Percentiles rank a stretch among this genome's conserved stretches.
Evolutionary conservation across 1,140 invertebrate species (phyloP).

Genomic region (Zelostemma sp.): DNA sequence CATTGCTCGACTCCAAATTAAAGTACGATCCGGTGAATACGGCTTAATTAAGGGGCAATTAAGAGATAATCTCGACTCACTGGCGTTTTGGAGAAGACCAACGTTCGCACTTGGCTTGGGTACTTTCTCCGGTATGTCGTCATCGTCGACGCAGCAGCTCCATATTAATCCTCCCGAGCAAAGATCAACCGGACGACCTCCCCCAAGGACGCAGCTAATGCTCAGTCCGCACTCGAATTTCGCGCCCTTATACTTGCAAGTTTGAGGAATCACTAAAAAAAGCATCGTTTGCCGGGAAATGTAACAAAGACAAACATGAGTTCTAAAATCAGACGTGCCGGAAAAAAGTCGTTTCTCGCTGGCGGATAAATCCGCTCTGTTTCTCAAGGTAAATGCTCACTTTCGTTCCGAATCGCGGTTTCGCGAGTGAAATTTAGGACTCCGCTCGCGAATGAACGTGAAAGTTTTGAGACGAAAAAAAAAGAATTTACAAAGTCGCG

Average conservation of each 20-base stretch:
- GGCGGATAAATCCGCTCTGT: conserved; percentile 54
- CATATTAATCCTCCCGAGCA: conserved; percentile 95
- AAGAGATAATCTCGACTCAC: conserved; percentile 74
- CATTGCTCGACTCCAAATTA: too few species aligned
- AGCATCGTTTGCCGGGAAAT: not conserved
- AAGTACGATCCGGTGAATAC: not conserved
- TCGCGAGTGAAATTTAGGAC: conserved; percentile 63
- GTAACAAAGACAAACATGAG: not conserved
- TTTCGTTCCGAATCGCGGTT: conserved; percentile 60
- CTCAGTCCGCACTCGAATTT: conserved; percentile 91
- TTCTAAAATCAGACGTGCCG: not conserved
- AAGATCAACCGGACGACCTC: conserved; percentile 87
- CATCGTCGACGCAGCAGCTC: conserved; percentile 91
- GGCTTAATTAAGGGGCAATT: not conserved
- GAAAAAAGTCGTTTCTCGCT: not conserved
- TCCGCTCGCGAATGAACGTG: conserved; percentile 51
- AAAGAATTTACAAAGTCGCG: conserved; percentile 13
- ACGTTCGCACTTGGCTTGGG: conserved; percentile 70
- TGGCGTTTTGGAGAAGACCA: conserved; percentile 83
- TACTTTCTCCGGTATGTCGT: conserved; percentile 71
- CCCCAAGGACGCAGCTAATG: conserved; percentile 89
- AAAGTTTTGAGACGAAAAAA: conserved; percentile 49
- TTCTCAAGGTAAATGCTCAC: conserved; percentile 58
- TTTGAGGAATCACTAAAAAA: conserved; percentile 87
- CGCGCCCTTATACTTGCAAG: conserved; percentile 89